Conservation (phyloP, 2,797 vertebrate species). For the Eulemur rubriventer region DNA sequence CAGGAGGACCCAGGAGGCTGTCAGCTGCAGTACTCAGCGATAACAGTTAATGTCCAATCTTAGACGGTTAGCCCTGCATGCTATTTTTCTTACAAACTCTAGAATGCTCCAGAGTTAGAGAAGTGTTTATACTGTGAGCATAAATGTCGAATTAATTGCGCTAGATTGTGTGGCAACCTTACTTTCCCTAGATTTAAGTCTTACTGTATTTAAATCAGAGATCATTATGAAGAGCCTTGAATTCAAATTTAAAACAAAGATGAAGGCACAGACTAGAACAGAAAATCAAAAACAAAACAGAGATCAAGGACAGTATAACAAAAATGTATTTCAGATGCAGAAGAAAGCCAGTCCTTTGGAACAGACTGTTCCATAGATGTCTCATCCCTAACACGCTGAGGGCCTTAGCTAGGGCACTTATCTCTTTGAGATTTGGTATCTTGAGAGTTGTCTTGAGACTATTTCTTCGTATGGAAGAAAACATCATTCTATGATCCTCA, state of each 20-base stretch:
- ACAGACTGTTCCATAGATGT: neutral
- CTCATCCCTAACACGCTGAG: neutral
- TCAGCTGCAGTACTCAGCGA: neutral
- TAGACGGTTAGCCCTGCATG: neutral
- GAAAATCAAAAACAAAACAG: slow-evolving; percentile 36
- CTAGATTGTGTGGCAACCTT: neutral
- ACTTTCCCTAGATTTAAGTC: neutral
- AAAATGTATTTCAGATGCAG: slow-evolving; percentile 5
- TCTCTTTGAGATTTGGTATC: neutral
- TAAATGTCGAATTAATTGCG: neutral
- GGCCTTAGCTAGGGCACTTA: neutral
- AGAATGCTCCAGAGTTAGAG: neutral
- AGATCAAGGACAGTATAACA: neutral
- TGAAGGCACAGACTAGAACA: slow-evolving; percentile 42
- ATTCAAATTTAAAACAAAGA: slow-evolving; percentile 45
- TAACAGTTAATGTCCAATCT: neutral
- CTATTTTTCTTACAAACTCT: neutral
- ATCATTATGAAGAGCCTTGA: neutral
- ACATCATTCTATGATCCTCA: neutral
- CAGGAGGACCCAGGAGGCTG: neutral
- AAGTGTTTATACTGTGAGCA: neutral
- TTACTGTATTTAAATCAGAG: neutral
- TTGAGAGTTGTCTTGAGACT: neutral
- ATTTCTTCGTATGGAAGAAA: neutral
- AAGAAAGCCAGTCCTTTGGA: neutral